phyloP scores from a whole-genome alignment of 2,888 invertebrate genomes.

The Spicauda simplicius region DNA sequence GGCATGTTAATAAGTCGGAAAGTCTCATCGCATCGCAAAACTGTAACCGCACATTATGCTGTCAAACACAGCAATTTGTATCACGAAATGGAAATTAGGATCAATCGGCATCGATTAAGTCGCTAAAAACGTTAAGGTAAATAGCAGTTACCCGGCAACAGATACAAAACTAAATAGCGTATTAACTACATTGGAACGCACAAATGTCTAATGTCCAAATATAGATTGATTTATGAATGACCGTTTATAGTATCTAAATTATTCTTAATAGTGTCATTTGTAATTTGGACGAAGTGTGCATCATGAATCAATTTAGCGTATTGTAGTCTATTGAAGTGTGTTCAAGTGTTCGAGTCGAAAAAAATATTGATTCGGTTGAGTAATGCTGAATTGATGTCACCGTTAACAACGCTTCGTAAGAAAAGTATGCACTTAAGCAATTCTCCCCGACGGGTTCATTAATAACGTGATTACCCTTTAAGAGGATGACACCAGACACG shows the following conservation, averaged over 20 bases:
- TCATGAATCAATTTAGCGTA: constrained; percentile 11
- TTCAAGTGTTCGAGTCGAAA: constrained; percentile 1
- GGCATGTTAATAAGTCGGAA: constrained; percentile 24
- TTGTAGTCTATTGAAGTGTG: constrained; percentile 5
- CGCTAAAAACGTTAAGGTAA: constrained; percentile 1
- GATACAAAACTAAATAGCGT: not conserved
- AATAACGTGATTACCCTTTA: constrained; percentile 40
- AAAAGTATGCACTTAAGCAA: constrained; percentile 40
- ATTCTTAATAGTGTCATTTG: constrained; percentile 16
- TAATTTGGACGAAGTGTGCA: not conserved
- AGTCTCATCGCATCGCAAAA: constrained; percentile 12
- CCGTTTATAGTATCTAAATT: constrained; percentile 11
- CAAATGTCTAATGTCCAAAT: constrained; percentile 6
- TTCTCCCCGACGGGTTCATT: constrained; percentile 41
- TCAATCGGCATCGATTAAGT: not conserved
- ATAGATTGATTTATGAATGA: constrained; percentile 22
- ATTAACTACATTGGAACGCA: not conserved
- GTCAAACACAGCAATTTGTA: constrained; percentile 15
- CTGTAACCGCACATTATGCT: constrained; percentile 14
- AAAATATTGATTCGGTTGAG: constrained; percentile 20
- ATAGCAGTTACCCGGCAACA: not conserved
- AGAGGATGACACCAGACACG: constrained; percentile 39
- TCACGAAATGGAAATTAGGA: constrained; percentile 10
- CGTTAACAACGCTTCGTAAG: constrained; percentile 28
- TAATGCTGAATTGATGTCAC: constrained; percentile 31